These are phyloP conservation scores for Sycophila sp. DNA, from an alignment of 1,140 invertebrate genomes.

Conservation along the genomic window DNA sequence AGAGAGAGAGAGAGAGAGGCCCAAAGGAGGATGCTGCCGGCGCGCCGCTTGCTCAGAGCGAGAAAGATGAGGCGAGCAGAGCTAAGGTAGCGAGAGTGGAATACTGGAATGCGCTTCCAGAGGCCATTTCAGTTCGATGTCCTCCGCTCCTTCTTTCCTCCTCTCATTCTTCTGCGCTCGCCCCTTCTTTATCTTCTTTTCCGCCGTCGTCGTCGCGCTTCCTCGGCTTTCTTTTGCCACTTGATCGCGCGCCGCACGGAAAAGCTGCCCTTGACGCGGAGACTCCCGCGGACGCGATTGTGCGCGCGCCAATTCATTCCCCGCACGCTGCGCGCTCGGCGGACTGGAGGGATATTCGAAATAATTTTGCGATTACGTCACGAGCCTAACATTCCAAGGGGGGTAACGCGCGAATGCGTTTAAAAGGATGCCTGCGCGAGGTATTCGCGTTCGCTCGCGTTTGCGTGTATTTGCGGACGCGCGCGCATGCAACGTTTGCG, in stretches of 20 bases:
- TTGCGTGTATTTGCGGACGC: no score
- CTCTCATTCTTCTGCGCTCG: constrained; percentile 25
- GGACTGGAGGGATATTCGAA: no score
- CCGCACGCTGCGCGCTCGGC: no score
- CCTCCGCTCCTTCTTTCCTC: constrained; percentile 46
- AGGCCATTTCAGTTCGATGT: constrained; percentile 67
- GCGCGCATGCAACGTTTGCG: no score
- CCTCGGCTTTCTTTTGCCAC: constrained; percentile 29
- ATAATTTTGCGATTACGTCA: no score
- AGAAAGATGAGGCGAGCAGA: constrained; percentile 38
- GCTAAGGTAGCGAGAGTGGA: constrained; percentile 59
- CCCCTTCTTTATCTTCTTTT: constrained; percentile 1
- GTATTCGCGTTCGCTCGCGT: no score
- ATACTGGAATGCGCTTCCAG: constrained; percentile 58
- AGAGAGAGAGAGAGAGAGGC: constrained; percentile 13
- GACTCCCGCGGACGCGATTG: no score
- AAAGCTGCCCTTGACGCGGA: no score
- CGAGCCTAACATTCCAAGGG: no score
- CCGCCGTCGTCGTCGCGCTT: background rate
- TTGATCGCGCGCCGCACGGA: constrained; percentile 4
- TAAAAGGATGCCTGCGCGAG: no score
- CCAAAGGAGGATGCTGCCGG: background rate
- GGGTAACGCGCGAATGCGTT: no score
- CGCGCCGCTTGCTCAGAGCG: constrained; percentile 3
- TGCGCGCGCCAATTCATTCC: no score